Percentiles rank a stretch among this genome's conserved stretches.
phyloP scores from a whole-genome alignment of 64 coral and sea anemone species.

The Montipora sp. region DNA sequence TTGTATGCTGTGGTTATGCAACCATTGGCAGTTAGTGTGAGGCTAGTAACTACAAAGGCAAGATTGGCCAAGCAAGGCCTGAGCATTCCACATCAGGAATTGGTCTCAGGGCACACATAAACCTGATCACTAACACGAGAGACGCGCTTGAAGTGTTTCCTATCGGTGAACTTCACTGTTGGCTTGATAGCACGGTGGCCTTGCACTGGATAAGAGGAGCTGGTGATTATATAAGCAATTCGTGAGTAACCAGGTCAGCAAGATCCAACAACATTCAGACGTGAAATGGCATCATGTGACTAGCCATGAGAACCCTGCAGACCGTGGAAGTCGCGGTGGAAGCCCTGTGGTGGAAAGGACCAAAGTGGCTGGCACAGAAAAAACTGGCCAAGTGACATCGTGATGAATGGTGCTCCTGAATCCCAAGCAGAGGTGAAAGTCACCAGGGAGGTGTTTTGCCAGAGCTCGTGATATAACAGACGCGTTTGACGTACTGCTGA shows the following conservation, averaged over 20 bases:
- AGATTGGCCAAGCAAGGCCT: not conserved
- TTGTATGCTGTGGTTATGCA: not conserved
- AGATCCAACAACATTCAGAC: not conserved
- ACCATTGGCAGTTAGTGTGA: not conserved
- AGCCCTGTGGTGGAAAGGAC: slow-evolving; percentile 54
- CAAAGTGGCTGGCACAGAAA: slow-evolving; percentile 17
- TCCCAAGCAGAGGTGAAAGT: slow-evolving; percentile 19
- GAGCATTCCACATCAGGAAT: not conserved
- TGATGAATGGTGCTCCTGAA: not conserved
- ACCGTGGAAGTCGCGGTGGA: not conserved
- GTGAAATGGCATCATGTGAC: slow-evolving; percentile 9
- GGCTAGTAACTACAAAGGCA: not conserved
- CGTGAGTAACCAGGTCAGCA: not conserved
- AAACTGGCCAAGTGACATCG: slow-evolving; percentile 27
- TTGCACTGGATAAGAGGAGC: no score
- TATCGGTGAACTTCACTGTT: not conserved
- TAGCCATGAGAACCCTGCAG: not conserved
- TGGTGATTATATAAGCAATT: slow-evolving; percentile 1
- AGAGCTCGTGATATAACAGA: no score
- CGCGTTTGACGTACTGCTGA: no score
- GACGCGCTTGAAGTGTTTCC: not conserved
- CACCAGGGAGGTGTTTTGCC: slow-evolving; percentile 9
- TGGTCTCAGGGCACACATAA: not conserved
- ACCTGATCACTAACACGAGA: not conserved
- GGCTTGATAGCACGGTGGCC: slow-evolving; percentile 27